A percentile compares a stretch with the other conserved stretches of the same genome.
phyloP scores from a whole-genome alignment of 2,113 vertebrate genomes.

The Poeciliopsis turrubarensis region DNA sequence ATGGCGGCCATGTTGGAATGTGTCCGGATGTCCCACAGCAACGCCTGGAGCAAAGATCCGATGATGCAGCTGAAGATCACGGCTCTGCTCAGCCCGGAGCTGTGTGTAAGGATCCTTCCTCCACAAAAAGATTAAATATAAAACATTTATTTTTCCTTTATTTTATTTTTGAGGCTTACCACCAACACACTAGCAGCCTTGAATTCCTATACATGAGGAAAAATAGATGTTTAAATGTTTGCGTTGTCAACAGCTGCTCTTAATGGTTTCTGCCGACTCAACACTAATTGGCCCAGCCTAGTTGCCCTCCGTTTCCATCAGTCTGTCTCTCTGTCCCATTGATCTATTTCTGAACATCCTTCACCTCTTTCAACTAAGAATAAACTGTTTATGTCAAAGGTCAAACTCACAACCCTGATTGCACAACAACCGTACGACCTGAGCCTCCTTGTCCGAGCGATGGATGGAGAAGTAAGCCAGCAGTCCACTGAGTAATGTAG shows the following conservation, averaged over 20 bases:
- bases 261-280: background rate
- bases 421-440: conserved; percentile 72
- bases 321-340: background rate
- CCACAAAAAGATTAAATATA: background rate
- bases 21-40: conserved; percentile 83
- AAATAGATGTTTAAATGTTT: conserved; percentile 35
- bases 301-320: background rate
- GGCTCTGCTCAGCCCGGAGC: conserved; percentile 82
- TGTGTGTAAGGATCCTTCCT: conserved; percentile 83
- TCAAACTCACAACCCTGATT: conserved; percentile 78
- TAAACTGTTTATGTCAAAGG: conserved; percentile 74
- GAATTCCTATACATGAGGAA: background rate
- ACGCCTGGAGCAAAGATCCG: conserved; percentile 77
- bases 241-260: conserved; percentile 3
- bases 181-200: background rate
- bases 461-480: conserved; percentile 82
- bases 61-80: conserved; percentile 94
- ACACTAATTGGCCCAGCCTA: no score
- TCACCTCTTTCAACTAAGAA: conserved; percentile 13
- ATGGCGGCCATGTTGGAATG: conserved; percentile 83
- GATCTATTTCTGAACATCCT: background rate
- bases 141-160: background rate
- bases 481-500: background rate
- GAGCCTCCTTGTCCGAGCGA: conserved; percentile 78
- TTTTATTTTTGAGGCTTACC: background rate